Conservation (phyloP, 1,140 invertebrate genomes). For the Calycopis cecrops region DNA sequence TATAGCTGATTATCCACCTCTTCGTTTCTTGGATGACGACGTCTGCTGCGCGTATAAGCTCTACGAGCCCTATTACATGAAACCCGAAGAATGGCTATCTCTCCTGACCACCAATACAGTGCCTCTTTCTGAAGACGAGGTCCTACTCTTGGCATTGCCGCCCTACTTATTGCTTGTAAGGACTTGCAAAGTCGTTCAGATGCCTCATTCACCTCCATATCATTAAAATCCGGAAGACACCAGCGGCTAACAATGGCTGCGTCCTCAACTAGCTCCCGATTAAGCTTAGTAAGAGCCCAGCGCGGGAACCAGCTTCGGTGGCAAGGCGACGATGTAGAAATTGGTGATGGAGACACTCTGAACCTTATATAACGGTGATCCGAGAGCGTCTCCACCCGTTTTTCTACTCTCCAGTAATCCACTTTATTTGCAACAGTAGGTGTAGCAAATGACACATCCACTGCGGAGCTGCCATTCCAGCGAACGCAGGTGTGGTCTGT, state of each 20-base stretch:
- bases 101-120: too few species aligned
- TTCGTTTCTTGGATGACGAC: neutral
- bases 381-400: slow-evolving; percentile 25
- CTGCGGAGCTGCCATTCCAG: slow-evolving; percentile 23
- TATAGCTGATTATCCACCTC: neutral
- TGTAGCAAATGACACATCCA: slow-evolving; percentile 26
- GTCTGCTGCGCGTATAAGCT: neutral
- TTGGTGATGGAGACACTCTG: slow-evolving; percentile 10
- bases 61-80: neutral
- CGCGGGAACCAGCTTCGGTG: too few species aligned
- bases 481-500: slow-evolving; percentile 20
- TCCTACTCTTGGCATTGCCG: too few species aligned
- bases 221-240: too few species aligned
- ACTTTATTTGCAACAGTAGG: slow-evolving; percentile 16
- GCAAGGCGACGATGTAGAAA: too few species aligned
- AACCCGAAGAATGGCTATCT: neutral
- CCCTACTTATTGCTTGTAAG: too few species aligned
- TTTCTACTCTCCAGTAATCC: slow-evolving; percentile 18
- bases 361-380: slow-evolving; percentile 27
- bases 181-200: too few species aligned
- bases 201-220: too few species aligned
- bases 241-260: too few species aligned
- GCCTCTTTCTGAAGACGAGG: too few species aligned
- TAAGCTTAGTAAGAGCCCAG: too few species aligned
- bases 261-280: too few species aligned